Evolutionary conservation across 1,140 invertebrate species (phyloP), one percentile per base, ranked within the genome.

Genomic region (Drosophila pectinifera): DNA sequence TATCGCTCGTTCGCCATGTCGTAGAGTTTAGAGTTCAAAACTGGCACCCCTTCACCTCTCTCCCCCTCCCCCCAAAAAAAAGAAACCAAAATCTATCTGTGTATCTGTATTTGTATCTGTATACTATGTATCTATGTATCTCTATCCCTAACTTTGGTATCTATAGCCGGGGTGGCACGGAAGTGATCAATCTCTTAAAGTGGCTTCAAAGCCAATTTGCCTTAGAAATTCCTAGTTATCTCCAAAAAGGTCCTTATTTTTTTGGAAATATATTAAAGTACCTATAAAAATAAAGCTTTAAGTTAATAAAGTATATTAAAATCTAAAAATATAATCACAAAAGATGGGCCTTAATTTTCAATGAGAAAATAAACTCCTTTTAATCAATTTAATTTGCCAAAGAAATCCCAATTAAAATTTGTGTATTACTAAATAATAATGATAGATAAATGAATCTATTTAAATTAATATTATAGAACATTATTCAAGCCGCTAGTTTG

Each of bases 1-100:
- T 91, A 91, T 86, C 84, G 83, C 83, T 86, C 84, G 84, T 63
- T 72, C 68, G 74, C 79, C 70, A 53, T 86, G 62, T 89, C 28
- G 73, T 76, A 77, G 74, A 77, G 42, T 76, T 39, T 49, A 59
- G 55, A 51, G 42, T 46, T 48, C 57, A 59, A 53, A 53, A 59
- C 18, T 68, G 46, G 64, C 34, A 65, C 20, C 28, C 18, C 64
- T 34, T 36, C 45, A 22, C 14, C 42, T 64, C 14, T 62, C 7
- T 51, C 48, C 48, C 16, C n/a, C 14, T 31, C 20, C 20, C 6
- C 26, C 11, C 14, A 11, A 0, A 34, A 51, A 51, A 34, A 28
- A 48, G 3, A 13, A 28, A n/a, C 11, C 18, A 18, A 24, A 16
- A 36, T 38, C 18, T 69, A 26, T 65, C 20, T 39, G 41, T 67